A percentile compares a stretch with the other conserved stretches of the same genome.
These are phyloP conservation scores for Pyxicephalus adspersus DNA, from an alignment of 2,113 vertebrate genomes.

Conservation along the genomic window DNA sequence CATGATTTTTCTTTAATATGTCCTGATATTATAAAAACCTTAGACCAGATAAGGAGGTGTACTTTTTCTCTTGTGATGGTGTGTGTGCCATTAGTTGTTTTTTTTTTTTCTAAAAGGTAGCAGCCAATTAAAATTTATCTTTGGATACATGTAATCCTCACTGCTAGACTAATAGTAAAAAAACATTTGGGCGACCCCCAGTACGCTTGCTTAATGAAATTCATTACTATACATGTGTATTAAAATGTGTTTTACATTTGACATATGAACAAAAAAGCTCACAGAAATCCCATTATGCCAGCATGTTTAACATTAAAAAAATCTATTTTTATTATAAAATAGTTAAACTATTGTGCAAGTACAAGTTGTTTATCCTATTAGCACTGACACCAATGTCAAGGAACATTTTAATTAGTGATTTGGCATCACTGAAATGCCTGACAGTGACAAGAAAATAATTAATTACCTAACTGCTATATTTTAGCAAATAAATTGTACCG, in stretches of 20 bases:
- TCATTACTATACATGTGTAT: too few relatives aligned
- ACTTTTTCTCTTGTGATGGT: too few relatives aligned
- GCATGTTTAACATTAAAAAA: conserved; percentile 14
- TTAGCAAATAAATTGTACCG: conserved; percentile 40
- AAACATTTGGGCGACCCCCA: neutral
- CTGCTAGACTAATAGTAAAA: neutral
- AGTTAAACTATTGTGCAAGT: conserved; percentile 29
- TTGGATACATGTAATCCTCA: too few relatives aligned
- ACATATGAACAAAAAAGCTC: neutral
- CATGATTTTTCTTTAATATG: too few relatives aligned
- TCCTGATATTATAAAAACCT: too few relatives aligned
- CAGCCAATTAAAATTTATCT: too few relatives aligned
- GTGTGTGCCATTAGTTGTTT: too few relatives aligned
- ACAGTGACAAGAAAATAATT: conserved; percentile 38
- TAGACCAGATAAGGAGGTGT: too few relatives aligned
- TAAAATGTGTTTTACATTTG: too few relatives aligned
- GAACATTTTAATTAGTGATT: conserved; percentile 37
- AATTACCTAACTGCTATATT: conserved; percentile 31
- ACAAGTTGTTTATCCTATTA: conserved; percentile 41
- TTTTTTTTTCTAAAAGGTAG: too few relatives aligned
- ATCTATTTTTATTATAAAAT: conserved; percentile 21
- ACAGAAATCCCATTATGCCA: neutral
- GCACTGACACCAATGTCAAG: conserved; percentile 27
- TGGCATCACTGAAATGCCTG: conserved; percentile 24
- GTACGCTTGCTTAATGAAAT: neutral